Evolutionary conservation across 2,113 vertebrate genomes (phyloP).

Genomic region (Ptilonorhynchus violaceus): DNA sequence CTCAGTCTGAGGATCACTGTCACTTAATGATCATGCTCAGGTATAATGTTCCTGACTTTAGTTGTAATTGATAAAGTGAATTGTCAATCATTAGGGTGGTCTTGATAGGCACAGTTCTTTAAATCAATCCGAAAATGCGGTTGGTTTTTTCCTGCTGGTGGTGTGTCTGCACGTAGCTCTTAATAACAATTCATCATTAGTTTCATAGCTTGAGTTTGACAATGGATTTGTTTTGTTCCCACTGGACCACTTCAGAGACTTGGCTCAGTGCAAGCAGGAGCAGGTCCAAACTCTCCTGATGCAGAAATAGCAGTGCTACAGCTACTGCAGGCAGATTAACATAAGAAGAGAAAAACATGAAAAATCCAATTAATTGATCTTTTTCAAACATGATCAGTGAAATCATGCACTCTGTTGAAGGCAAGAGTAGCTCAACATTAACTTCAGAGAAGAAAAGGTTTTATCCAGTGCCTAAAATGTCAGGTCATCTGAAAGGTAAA

Average conservation of each 20-base stretch:
- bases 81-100: not conserved
- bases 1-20: not conserved
- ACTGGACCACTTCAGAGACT: not conserved
- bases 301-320: not conserved
- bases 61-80: not conserved
- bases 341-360: not conserved
- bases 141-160: not conserved
- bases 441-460: not conserved
- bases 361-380: not conserved
- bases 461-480: not conserved
- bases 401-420: not conserved
- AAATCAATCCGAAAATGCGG: not conserved
- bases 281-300: not conserved
- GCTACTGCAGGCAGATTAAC: not conserved
- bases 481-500: not conserved
- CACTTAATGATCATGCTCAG: not conserved
- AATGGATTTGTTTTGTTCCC: slow-evolving; percentile 2
- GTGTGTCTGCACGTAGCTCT: not conserved
- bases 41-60: not conserved
- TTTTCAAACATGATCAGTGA: not conserved
- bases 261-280: not conserved
- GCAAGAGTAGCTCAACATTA: not conserved
- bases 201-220: not conserved
- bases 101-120: not conserved
- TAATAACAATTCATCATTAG: not conserved